Conservation (phyloP, 2,888 invertebrate genomes). For the Synanthedon andrenaeformis region DNA sequence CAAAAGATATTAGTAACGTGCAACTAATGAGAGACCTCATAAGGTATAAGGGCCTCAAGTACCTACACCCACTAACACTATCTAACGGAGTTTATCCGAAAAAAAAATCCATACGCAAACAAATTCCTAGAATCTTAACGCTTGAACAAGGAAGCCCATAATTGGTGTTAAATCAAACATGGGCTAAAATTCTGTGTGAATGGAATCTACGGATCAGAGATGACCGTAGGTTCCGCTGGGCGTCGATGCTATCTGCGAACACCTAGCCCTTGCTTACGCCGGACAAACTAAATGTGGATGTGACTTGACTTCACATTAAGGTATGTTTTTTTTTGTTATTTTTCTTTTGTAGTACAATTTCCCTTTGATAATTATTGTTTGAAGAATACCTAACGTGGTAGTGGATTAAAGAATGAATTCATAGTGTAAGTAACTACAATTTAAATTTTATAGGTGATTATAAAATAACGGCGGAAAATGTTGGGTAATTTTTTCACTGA, state of each 20-base stretch:
- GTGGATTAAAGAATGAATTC: too few relatives aligned
- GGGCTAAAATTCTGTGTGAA: slow-evolving; percentile 64
- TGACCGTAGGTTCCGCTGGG: slow-evolving; percentile 56
- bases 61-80: background rate
- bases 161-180: slow-evolving; percentile 70
- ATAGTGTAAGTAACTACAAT: too few relatives aligned
- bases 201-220: slow-evolving; percentile 65
- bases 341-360: too few relatives aligned
- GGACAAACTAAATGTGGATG: background rate
- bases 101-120: background rate
- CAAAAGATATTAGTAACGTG: too few relatives aligned
- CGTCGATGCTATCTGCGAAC: slow-evolving; percentile 56
- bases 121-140: background rate
- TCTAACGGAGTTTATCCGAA: background rate
- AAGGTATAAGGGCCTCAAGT: too few relatives aligned
- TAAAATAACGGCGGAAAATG: too few relatives aligned
- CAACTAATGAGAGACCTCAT: too few relatives aligned
- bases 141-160: slow-evolving; percentile 62
- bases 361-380: too few relatives aligned
- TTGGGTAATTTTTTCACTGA: too few relatives aligned
- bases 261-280: slow-evolving; percentile 40
- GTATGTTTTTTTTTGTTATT: too few relatives aligned
- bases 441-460: too few relatives aligned
- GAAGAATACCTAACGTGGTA: too few relatives aligned
- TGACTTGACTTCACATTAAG: background rate